Percentiles rank a stretch among this genome's conserved stretches.
Conservation (phyloP, 23 tunicate genomes). For the Clavelina lepadiformis region DNA sequence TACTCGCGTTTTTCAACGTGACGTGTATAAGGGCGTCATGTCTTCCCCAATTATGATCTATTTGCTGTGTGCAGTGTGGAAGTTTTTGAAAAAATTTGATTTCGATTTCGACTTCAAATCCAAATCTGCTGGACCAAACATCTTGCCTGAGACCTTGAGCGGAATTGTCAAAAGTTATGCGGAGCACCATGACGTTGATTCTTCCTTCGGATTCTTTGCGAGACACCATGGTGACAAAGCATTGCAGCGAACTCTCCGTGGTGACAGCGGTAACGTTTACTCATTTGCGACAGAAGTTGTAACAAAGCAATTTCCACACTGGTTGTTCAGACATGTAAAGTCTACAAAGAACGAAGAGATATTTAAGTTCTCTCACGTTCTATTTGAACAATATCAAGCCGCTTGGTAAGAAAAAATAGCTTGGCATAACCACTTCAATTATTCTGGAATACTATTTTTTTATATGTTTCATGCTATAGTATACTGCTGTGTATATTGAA, state of each 20-base stretch:
- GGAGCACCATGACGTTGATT: not conserved
- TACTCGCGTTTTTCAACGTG: constrained; percentile 53
- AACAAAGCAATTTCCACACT: not conserved
- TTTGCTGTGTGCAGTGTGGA: constrained; percentile 31
- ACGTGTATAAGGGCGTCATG: constrained; percentile 38
- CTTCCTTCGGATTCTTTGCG: too few species aligned
- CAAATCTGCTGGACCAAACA: not conserved
- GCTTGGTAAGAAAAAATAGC: constrained; percentile 51
- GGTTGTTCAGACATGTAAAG: too few species aligned
- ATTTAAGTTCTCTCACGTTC: constrained; percentile 22
- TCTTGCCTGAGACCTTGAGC: constrained; percentile 12
- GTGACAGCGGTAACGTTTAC: constrained; percentile 13
- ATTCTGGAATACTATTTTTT: too few species aligned
- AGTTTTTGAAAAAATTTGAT: not conserved
- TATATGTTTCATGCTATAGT: too few species aligned
- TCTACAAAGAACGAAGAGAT: too few species aligned
- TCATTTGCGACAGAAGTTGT: not conserved
- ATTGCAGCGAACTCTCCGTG: constrained; percentile 14
- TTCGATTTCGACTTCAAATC: not conserved
- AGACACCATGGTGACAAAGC: constrained; percentile 11
- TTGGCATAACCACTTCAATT: too few species aligned
- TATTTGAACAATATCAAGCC: constrained; percentile 35
- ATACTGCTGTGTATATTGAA: too few species aligned
- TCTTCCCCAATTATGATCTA: constrained; percentile 34
- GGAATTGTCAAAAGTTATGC: not conserved